These are phyloP conservation scores for Pollenia griseotomentosa DNA, from an alignment of 2,888 invertebrate species.

Conservation along the genomic window DNA sequence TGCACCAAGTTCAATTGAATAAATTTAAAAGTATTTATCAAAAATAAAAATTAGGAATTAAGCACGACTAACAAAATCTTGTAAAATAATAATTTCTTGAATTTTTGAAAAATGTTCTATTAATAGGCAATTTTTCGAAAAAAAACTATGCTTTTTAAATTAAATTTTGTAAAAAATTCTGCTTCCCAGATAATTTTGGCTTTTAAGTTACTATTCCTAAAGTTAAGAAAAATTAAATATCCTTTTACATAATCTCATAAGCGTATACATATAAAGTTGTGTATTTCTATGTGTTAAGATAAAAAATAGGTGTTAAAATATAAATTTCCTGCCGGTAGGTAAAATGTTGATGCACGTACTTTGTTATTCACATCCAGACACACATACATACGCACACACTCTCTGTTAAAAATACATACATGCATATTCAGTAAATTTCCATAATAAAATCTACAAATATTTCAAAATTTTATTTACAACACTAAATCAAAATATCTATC, in stretches of 20 bases:
- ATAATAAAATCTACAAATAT: conserved; percentile 44
- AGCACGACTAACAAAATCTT: no score
- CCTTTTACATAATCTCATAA: not conserved
- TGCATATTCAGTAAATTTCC: not conserved
- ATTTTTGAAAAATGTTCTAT: no score
- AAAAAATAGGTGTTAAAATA: conserved; percentile 69
- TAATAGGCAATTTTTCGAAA: no score
- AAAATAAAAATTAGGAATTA: no score
- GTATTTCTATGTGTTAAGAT: conserved; percentile 51
- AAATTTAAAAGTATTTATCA: no score
- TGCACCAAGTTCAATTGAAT: no score
- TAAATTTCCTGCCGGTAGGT: conserved; percentile 61
- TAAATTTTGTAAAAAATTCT: no score
- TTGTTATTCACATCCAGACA: not conserved
- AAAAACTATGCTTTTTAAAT: no score
- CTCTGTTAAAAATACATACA: not conserved
- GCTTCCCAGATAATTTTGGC: no score
- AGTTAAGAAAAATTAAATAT: conserved; percentile 7
- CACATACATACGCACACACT: not conserved
- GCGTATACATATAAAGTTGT: not conserved
- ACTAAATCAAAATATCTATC: conserved; percentile 45
- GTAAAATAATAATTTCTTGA: no score
- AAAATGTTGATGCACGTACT: conserved; percentile 29
- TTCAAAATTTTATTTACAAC: conserved; percentile 29
- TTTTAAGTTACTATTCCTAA: not conserved